phyloP scores from a whole-genome alignment of 2,797 vertebrate species.

The Enteromius trimaculatus region DNA sequence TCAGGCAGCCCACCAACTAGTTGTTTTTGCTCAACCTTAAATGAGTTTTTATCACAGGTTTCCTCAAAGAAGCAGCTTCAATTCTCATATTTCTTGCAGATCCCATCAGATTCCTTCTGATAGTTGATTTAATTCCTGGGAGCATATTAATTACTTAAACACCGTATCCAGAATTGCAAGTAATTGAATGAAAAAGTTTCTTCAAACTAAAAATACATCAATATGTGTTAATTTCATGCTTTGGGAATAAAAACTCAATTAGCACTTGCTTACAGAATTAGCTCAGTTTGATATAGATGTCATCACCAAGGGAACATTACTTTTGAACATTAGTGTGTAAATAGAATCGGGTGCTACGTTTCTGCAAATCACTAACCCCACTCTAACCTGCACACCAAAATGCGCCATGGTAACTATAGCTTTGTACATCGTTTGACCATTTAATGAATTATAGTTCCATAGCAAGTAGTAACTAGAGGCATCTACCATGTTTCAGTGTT shows the following conservation, averaged over 20 bases:
- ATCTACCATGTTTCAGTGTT: conserved; percentile 5
- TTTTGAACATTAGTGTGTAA: conserved; percentile 6
- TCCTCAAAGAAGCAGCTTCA: conserved; percentile 34
- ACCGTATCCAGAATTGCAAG: conserved; percentile 11
- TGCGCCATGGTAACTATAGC: not conserved
- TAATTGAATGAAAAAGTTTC: conserved; percentile 25
- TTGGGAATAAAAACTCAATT: conserved; percentile 38
- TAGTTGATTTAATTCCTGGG: conserved; percentile 14
- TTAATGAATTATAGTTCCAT: not conserved
- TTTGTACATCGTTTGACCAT: too few species aligned
- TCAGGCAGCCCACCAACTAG: not conserved
- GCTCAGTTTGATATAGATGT: not conserved
- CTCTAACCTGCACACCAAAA: not conserved
- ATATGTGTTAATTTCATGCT: conserved; percentile 35
- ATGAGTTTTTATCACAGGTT: conserved; percentile 15
- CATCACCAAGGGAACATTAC: conserved; percentile 6
- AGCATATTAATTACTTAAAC: conserved; percentile 38
- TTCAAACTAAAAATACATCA: conserved; percentile 19
- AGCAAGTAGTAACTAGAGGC: not conserved
- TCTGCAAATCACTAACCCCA: not conserved
- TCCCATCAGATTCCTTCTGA: not conserved
- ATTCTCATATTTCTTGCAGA: conserved; percentile 24
- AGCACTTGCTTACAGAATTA: conserved; percentile 41
- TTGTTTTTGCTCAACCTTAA: not conserved
- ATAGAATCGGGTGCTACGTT: not conserved